Percentiles rank a stretch among this genome's conserved stretches.
phyloP scores from a whole-genome alignment of 2,113 vertebrate species.

The Brienomyrus longianalis region DNA sequence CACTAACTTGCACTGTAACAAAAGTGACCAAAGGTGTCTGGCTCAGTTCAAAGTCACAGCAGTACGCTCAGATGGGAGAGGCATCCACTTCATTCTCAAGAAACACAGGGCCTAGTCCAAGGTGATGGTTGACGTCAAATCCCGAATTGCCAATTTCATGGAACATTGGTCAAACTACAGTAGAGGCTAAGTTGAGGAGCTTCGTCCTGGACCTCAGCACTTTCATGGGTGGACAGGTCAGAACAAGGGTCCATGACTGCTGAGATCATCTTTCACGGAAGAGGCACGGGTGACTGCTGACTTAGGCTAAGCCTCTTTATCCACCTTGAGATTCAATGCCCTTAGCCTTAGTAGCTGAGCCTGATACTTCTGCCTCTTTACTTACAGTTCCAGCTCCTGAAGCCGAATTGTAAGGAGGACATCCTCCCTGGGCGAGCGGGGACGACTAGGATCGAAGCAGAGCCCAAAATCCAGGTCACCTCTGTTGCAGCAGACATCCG shows the following conservation, averaged over 20 bases:
- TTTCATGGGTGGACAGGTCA: not conserved
- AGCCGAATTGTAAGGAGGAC: not conserved
- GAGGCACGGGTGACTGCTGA: not conserved
- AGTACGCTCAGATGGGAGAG: not conserved
- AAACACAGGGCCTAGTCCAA: not conserved
- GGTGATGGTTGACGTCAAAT: not conserved
- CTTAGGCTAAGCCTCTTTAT: not conserved
- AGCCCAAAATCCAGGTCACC: not conserved
- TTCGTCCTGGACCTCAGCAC: not conserved
- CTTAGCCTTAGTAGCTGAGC: not conserved
- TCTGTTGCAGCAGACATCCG: not conserved
- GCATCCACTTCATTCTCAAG: not conserved
- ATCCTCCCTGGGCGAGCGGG: not conserved
- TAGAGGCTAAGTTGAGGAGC: not conserved
- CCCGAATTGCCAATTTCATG: not conserved
- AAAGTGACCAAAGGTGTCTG: not conserved
- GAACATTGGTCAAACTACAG: not conserved
- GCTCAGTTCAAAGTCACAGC: not conserved
- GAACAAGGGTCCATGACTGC: not conserved
- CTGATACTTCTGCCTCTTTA: not conserved
- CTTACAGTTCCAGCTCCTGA: not conserved
- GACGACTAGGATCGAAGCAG: not conserved
- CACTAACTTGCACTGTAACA: not conserved
- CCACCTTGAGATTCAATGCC: not conserved
- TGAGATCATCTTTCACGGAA: not conserved